phyloP scores from a whole-genome alignment of 2,113 vertebrate genomes.

The Oreochromis tanganicae region DNA sequence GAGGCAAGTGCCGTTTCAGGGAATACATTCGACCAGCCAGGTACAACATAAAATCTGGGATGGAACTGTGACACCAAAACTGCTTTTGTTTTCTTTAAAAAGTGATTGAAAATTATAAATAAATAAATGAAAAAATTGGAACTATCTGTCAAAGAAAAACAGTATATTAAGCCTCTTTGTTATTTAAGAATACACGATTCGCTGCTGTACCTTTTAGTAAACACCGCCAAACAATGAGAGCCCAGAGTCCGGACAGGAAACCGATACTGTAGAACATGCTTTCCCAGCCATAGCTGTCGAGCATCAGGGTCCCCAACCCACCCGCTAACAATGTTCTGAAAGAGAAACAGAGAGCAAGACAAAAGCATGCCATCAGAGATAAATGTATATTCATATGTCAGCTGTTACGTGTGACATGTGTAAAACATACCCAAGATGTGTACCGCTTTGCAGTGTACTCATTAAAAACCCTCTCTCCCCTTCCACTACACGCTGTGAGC shows the following conservation, averaged over 20 bases:
- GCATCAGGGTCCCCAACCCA: slow-evolving; percentile 78
- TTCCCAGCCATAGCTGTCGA: slow-evolving; percentile 83
- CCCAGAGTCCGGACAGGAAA: slow-evolving; percentile 79
- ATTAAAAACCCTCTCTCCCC: slow-evolving; percentile 79
- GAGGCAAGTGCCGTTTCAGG: neutral
- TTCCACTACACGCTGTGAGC: slow-evolving; percentile 80
- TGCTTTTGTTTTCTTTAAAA: neutral
- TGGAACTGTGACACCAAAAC: neutral
- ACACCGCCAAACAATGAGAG: slow-evolving; percentile 74
- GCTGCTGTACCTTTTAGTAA: slow-evolving; percentile 70
- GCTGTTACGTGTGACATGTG: neutral
- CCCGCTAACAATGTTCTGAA: slow-evolving; percentile 81
- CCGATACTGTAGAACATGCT: slow-evolving; percentile 81
- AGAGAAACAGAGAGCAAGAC: neutral
- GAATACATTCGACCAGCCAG: neutral
- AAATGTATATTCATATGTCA: neutral
- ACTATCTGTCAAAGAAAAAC: neutral
- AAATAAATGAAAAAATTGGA: neutral
- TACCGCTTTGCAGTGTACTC: slow-evolving; percentile 79
- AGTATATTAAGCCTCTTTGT: neutral
- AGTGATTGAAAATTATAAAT: neutral
- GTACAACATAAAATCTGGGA: neutral
- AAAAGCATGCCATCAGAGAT: neutral
- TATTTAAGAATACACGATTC: neutral
- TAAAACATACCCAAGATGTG: slow-evolving; percentile 79